Evolutionary conservation across 2,113 vertebrate species (phyloP).

Genomic region (Leptobrachium ailaonicum): DNA sequence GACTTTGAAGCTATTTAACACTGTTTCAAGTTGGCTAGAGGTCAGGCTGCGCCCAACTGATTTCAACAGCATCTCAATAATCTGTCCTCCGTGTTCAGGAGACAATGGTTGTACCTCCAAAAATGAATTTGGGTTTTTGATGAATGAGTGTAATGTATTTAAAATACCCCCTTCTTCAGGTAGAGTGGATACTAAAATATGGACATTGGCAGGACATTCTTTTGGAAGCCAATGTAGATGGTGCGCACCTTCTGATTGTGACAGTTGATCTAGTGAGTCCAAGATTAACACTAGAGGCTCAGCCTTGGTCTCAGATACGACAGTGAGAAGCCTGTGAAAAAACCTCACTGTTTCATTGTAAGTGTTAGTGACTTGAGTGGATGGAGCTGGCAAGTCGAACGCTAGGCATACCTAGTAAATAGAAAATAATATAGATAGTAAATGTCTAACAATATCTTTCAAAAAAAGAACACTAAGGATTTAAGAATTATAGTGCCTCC

Average conservation of each 20-base stretch:
- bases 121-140: conserved; percentile 49
- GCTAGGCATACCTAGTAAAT: conserved; percentile 60
- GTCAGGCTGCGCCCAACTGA: conserved; percentile 52
- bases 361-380: conserved; percentile 53
- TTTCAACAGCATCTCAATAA: conserved; percentile 62
- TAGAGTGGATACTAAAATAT: conserved; percentile 68
- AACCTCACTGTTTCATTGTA: conserved; percentile 61
- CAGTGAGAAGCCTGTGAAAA: conserved; percentile 67
- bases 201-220: conserved; percentile 68
- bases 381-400: conserved; percentile 63
- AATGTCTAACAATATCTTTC: not conserved
- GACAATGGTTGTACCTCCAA: conserved; percentile 67
- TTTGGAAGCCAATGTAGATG: conserved; percentile 70
- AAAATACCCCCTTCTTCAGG: conserved; percentile 52
- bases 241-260: conserved; percentile 47
- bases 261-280: conserved; percentile 70
- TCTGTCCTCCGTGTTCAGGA: conserved; percentile 57
- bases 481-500: not conserved
- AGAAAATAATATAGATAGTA: not conserved
- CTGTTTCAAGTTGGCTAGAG: conserved; percentile 54
- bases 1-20: conserved; percentile 60
- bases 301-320: conserved; percentile 61
- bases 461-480: not conserved
- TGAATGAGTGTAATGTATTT: conserved; percentile 45
- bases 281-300: conserved; percentile 71